phyloP scores from a whole-genome alignment of 1,140 invertebrate species.

The Orius laevigatus region DNA sequence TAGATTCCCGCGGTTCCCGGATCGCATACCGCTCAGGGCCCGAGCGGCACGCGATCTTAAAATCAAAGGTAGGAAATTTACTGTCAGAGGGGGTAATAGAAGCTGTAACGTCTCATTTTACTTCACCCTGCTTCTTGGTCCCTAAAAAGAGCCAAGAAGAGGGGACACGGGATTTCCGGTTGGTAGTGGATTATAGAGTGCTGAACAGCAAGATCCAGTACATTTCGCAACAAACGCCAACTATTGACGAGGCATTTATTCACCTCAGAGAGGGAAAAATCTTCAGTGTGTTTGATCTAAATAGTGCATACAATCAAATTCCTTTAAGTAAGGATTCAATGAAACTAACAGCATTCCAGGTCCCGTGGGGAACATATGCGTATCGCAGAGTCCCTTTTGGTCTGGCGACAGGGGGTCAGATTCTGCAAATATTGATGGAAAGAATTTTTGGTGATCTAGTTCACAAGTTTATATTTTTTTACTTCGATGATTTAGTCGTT shows the following conservation, averaged over 20 bases:
- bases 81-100: not conserved
- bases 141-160: not conserved
- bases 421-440: not conserved
- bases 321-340: not conserved
- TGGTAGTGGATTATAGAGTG: not conserved
- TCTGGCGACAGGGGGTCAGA: too few relatives aligned
- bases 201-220: not conserved
- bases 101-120: not conserved
- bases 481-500: not conserved
- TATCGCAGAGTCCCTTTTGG: not conserved
- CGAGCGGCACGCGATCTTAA: too few relatives aligned
- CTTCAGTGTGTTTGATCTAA: not conserved
- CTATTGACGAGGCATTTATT: not conserved
- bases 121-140: not conserved
- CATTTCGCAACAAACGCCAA: not conserved
- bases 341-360: not conserved
- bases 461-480: not conserved
- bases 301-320: not conserved
- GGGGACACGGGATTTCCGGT: not conserved
- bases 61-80: not conserved
- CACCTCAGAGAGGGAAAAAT: too few relatives aligned
- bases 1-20: not conserved
- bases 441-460: not conserved
- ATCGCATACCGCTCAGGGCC: not conserved
- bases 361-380: not conserved